These are phyloP conservation scores for Catocala sponsa DNA, from an alignment of 2,888 invertebrate genomes.

Conservation along the genomic window DNA sequence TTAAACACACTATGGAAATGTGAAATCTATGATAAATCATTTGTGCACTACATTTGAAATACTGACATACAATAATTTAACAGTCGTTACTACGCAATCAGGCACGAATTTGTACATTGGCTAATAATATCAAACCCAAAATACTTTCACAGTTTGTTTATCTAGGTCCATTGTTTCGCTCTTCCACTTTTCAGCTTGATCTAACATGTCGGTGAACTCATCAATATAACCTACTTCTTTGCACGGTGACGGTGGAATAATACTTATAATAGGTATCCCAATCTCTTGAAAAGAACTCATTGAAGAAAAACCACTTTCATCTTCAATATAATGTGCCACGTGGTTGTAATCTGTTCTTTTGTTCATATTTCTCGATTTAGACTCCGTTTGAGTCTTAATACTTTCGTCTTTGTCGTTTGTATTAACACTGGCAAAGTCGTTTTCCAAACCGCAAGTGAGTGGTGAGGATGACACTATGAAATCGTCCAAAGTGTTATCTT, in stretches of 20 bases:
- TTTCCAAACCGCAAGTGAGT: conserved; percentile 63
- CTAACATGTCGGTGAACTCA: conserved; percentile 65
- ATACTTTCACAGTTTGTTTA: conserved; percentile 80
- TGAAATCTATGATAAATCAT: conserved; percentile 29
- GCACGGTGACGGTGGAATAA: conserved; percentile 82
- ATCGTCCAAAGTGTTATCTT: conserved; percentile 58
- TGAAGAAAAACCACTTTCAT: conserved; percentile 95
- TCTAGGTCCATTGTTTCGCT: conserved; percentile 69
- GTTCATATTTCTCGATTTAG: conserved; percentile 47
- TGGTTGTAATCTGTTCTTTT: conserved; percentile 71
- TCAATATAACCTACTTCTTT: conserved; percentile 76
- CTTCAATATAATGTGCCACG: conserved; percentile 87
- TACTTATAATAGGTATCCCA: conserved; percentile 89
- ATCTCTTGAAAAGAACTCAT: conserved; percentile 95
- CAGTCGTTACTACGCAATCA: conserved; percentile 38
- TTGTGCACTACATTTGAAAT: conserved; percentile 39
- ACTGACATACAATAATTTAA: conserved; percentile 50
- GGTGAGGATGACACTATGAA: conserved; percentile 63
- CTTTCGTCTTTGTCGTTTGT: conserved; percentile 58
- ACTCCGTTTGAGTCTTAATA: conserved; percentile 42
- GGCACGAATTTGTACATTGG: conserved; percentile 62
- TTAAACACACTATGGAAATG: conserved; percentile 41
- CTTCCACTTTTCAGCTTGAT: conserved; percentile 75
- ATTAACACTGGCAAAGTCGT: conserved; percentile 60
- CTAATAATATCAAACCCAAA: conserved; percentile 75